Conservation (phyloP, 2,797 vertebrate species). For the Darevskia nairensis region DNA sequence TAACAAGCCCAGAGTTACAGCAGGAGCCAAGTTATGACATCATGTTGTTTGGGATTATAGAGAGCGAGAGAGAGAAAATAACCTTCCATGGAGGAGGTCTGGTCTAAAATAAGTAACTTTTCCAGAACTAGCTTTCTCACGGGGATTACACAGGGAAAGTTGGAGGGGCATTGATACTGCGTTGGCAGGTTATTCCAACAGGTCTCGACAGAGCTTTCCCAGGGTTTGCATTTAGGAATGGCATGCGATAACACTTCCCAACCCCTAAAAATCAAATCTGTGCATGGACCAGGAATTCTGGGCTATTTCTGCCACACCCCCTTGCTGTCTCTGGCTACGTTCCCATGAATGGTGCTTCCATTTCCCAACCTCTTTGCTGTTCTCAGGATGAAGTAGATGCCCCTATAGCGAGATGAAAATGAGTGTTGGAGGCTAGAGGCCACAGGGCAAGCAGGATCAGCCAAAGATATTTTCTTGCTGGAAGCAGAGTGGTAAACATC, state of each 20-base stretch:
- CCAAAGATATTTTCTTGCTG: too few species aligned
- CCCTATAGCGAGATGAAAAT: neutral
- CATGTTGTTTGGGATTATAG: slow-evolving; percentile 67
- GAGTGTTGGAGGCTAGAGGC: neutral
- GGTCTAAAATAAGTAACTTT: slow-evolving; percentile 73
- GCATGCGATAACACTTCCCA: neutral
- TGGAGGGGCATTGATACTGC: slow-evolving; percentile 25
- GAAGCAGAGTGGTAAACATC: too few species aligned
- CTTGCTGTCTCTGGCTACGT: neutral
- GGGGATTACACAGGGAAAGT: slow-evolving; percentile 57
- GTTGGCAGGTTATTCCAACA: slow-evolving; percentile 41
- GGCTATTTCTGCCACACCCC: neutral
- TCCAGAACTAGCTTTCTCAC: slow-evolving; percentile 63
- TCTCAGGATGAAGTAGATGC: neutral
- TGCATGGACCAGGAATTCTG: neutral
- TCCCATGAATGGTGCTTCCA: neutral
- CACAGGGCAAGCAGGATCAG: neutral
- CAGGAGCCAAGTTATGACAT: slow-evolving; percentile 71
- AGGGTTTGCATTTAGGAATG: too few species aligned
- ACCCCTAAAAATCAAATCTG: neutral
- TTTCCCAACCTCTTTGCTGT: neutral
- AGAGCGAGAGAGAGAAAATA: slow-evolving; percentile 57
- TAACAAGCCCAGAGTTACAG: slow-evolving; percentile 70
- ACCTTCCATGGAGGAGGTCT: slow-evolving; percentile 56
- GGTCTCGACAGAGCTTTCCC: slow-evolving; percentile 8